Evolutionary conservation across 2,113 vertebrate genomes (phyloP).

Genomic region (Tachysurus fulvidraco): DNA sequence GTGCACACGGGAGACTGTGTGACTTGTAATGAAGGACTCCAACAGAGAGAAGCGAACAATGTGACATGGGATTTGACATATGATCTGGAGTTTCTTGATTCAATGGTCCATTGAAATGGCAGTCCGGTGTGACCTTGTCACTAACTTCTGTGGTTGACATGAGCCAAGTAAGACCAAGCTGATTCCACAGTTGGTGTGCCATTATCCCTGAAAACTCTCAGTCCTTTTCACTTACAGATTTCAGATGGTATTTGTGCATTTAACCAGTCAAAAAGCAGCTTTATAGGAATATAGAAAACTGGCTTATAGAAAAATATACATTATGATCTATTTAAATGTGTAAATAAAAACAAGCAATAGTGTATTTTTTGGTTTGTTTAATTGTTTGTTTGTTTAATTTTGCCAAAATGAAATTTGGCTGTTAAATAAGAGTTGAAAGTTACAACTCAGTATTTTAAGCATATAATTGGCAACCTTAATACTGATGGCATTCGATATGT

Average conservation of each 20-base stretch:
- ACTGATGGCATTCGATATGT: no score
- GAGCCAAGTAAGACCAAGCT: not conserved
- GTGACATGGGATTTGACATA: constrained; percentile 24
- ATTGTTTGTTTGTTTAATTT: not conserved
- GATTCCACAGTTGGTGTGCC: not conserved
- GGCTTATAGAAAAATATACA: no score
- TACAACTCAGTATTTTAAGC: not conserved
- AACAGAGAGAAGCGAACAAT: not conserved
- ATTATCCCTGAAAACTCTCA: not conserved
- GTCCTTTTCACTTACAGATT: not conserved
- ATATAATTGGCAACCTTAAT: not conserved
- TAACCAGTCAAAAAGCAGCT: no score
- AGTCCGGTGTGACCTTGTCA: constrained; percentile 10
- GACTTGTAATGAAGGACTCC: not conserved
- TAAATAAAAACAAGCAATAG: no score
- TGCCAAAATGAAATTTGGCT: not conserved
- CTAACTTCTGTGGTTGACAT: not conserved
- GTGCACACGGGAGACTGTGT: not conserved
- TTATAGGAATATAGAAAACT: no score
- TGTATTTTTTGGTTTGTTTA: no score
- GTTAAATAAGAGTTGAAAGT: not conserved
- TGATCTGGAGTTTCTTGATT: not conserved
- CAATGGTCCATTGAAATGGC: constrained; percentile 5
- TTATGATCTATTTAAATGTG: no score
- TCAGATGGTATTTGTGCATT: no score